Percentiles rank a stretch among this genome's conserved stretches.
Conservation (phyloP, 2,113 vertebrate species). For the Hyaena hyaena region DNA sequence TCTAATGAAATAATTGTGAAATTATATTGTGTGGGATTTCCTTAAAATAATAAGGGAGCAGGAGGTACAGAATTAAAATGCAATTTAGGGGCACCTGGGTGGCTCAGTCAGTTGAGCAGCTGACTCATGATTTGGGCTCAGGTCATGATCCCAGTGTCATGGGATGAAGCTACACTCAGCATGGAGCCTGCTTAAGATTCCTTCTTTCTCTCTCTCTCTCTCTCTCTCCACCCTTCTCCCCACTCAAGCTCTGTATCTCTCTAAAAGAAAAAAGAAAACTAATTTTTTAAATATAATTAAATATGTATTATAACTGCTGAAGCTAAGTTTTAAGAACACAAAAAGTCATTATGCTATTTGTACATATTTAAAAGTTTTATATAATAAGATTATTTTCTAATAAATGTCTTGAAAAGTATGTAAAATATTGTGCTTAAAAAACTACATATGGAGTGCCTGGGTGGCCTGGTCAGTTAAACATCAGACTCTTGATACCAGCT, state of each 20-base stretch:
- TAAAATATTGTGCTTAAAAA: constrained; percentile 31
- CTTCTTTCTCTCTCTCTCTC: no score
- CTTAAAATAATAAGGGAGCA: not conserved
- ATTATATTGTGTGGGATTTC: constrained; percentile 2
- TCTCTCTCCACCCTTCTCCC: no score
- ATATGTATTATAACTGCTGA: not conserved
- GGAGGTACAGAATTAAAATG: not conserved
- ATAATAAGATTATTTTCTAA: constrained; percentile 46
- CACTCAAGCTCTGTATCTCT: no score
- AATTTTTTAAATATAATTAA: not conserved
- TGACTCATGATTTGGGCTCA: no score
- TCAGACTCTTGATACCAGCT: no score
- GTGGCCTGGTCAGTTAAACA: no score
- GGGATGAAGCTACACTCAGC: no score
- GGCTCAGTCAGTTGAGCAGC: no score
- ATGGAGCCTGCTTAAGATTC: no score
- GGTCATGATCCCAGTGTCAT: no score
- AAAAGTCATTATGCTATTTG: not conserved
- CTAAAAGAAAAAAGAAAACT: no score
- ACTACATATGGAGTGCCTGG: not conserved
- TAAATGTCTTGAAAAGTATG: not conserved
- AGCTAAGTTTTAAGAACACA: constrained; percentile 12
- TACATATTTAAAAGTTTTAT: not conserved
- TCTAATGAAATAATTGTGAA: not conserved
- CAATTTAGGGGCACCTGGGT: not conserved